Evolutionary conservation across 2,797 vertebrate species (phyloP).

Genomic region (Apogon talboti): DNA sequence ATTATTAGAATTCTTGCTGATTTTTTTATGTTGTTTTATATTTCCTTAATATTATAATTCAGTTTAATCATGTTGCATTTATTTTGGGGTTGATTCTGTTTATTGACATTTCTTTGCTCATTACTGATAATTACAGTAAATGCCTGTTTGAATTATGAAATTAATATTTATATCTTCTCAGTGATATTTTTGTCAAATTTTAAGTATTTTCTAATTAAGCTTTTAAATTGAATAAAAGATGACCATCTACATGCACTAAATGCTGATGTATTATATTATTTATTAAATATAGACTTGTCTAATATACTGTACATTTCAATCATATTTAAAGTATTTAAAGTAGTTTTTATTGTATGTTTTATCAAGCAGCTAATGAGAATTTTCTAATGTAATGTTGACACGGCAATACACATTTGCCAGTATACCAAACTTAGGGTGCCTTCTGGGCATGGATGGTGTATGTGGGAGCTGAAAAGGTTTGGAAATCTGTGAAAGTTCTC

Average conservation of each 20-base stretch:
- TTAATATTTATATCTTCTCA: slow-evolving; percentile 81
- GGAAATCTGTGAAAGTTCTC: slow-evolving; percentile 57
- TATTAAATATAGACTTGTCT: slow-evolving; percentile 75
- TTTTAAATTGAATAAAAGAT: slow-evolving; percentile 81
- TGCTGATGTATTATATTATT: slow-evolving; percentile 81
- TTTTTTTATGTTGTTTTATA: slow-evolving; percentile 75
- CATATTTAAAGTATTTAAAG: slow-evolving; percentile 78
- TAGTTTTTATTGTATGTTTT: slow-evolving; percentile 80
- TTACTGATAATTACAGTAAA: slow-evolving; percentile 71
- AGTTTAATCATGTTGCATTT: slow-evolving; percentile 73
- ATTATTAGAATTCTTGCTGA: slow-evolving; percentile 52
- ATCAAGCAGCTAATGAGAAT: slow-evolving; percentile 65
- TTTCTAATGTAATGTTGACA: slow-evolving; percentile 69
- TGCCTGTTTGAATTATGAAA: slow-evolving; percentile 78
- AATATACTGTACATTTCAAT: slow-evolving; percentile 80
- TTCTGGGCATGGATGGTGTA: slow-evolving; percentile 72
- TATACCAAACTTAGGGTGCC: slow-evolving; percentile 78
- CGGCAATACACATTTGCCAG: slow-evolving; percentile 70
- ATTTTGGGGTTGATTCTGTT: slow-evolving; percentile 75
- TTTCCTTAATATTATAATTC: slow-evolving; percentile 64
- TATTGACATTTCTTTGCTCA: slow-evolving; percentile 74
- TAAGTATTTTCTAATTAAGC: slow-evolving; percentile 82
- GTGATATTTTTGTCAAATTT: slow-evolving; percentile 82
- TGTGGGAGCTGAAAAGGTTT: slow-evolving; percentile 59
- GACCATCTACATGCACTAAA: slow-evolving; percentile 80